Conservation (phyloP, 2,113 vertebrate genomes). For the Lamprotornis superbus region DNA sequence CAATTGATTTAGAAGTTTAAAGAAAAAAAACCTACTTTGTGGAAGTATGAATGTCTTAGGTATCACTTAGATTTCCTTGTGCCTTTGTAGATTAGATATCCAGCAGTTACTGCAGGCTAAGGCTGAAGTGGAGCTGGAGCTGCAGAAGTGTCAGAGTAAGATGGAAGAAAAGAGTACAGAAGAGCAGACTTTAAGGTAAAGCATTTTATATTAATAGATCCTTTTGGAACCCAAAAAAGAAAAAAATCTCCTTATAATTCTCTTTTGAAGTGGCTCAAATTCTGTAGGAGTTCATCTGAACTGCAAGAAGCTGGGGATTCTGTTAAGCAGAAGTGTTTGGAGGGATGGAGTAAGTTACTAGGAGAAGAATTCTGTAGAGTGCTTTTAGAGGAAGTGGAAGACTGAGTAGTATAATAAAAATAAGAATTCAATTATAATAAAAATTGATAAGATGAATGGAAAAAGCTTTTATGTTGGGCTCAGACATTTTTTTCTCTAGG, state of each 20-base stretch:
- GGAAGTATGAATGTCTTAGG: background rate
- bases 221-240: background rate
- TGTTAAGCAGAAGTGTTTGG: background rate
- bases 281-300: background rate
- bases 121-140: slow-evolving; percentile 67
- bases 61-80: background rate
- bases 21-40: background rate
- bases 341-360: background rate
- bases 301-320: background rate
- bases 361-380: background rate
- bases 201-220: background rate
- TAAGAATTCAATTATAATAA: background rate
- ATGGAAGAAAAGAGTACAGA: background rate
- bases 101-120: slow-evolving; percentile 70
- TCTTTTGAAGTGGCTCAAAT: background rate
- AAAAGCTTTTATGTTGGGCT: background rate
- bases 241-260: background rate
- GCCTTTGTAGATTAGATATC: slow-evolving; percentile 73
- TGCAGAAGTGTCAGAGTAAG: slow-evolving; percentile 55
- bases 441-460: background rate
- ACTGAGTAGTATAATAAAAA: background rate
- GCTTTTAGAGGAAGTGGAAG: background rate
- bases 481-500: background rate
- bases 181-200: slow-evolving; percentile 49
- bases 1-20: background rate